Evolutionary conservation across 1,140 invertebrate genomes (phyloP).

Genomic region (Melanaphis sacchari): DNA sequence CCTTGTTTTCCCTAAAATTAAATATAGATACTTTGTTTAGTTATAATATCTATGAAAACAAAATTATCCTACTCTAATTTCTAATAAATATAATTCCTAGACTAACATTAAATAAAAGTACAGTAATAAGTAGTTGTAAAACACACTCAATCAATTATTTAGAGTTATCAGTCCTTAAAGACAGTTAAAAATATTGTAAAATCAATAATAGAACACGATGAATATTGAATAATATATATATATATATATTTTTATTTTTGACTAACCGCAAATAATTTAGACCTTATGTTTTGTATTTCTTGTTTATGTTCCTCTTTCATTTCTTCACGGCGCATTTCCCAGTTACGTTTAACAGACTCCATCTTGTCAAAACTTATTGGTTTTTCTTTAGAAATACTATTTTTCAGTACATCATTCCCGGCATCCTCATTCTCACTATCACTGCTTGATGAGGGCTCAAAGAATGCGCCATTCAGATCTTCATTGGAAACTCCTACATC

Average conservation of each 20-base stretch:
- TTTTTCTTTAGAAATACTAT: slow-evolving; percentile 67
- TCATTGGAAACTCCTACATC: slow-evolving; percentile 79
- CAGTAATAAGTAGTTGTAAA: neutral
- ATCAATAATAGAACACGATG: neutral
- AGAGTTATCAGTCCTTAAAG: neutral
- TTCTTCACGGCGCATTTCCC: slow-evolving; percentile 77
- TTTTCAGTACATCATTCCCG: slow-evolving; percentile 59
- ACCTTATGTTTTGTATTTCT: slow-evolving; percentile 84
- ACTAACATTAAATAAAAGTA: neutral
- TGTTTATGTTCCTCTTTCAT: slow-evolving; percentile 83
- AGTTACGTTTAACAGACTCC: slow-evolving; percentile 81
- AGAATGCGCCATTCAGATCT: slow-evolving; percentile 74
- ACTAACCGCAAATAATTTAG: slow-evolving; percentile 79
- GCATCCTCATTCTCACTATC: slow-evolving; percentile 69
- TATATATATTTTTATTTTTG: neutral
- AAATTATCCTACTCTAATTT: neutral
- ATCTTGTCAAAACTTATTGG: slow-evolving; percentile 84
- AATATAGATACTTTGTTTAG: neutral
- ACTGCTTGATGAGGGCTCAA: slow-evolving; percentile 65
- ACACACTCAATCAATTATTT: neutral
- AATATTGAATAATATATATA: slow-evolving; percentile 16
- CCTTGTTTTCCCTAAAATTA: slow-evolving; percentile 79
- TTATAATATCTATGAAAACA: neutral
- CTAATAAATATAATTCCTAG: neutral
- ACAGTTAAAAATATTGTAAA: neutral